Evolutionary conservation across 2,113 vertebrate genomes (phyloP).

Genomic region (Plectropomus leopardus): DNA sequence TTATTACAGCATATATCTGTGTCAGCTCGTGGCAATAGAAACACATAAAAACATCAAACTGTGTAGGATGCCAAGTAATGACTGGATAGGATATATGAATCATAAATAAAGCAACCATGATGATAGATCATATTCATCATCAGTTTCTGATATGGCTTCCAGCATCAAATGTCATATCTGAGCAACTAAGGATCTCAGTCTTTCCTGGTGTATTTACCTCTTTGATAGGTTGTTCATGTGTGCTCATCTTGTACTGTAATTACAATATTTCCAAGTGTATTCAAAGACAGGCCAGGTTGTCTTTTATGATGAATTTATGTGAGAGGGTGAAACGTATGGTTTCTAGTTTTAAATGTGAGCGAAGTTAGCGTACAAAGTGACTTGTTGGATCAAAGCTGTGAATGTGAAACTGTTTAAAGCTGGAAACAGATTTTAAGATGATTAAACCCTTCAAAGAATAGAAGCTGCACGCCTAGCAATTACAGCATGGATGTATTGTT

Average conservation of each 20-base stretch:
- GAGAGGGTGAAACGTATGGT: constrained; percentile 19
- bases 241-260: constrained; percentile 30
- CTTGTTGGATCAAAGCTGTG: background rate
- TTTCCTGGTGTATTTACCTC: constrained; percentile 14
- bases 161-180: constrained; percentile 13
- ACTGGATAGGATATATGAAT: background rate
- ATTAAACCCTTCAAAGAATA: background rate
- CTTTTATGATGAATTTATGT: constrained; percentile 4
- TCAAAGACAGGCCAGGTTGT: background rate
- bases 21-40: background rate
- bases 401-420: background rate
- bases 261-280: constrained; percentile 25
- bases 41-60: background rate
- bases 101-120: background rate
- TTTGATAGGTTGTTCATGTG: constrained; percentile 7
- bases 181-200: background rate
- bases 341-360: constrained; percentile 25
- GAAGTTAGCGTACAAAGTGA: background rate
- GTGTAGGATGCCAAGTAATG: background rate
- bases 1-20: background rate
- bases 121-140: constrained; percentile 8
- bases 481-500: too few species aligned
- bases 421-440: background rate
- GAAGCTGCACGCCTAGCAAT: background rate
- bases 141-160: background rate